phyloP scores from a whole-genome alignment of 2,888 invertebrate species.

The Argyresthia albistria region DNA sequence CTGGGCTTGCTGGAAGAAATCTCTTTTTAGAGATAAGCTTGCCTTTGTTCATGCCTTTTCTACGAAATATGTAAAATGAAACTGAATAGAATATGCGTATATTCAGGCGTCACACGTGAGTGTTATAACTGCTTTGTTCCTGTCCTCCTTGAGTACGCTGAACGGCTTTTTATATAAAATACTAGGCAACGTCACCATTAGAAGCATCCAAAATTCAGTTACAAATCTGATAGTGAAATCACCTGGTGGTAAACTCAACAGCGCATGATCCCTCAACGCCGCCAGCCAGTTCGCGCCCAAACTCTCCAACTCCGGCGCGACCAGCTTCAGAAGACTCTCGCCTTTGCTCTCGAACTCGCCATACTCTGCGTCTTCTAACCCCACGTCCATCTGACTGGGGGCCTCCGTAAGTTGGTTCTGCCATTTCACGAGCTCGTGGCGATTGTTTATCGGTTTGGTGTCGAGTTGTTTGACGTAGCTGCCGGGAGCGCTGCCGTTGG shows the following conservation, averaged over 20 bases:
- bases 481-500: slow-evolving; percentile 79
- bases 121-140: no score
- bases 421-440: slow-evolving; percentile 53
- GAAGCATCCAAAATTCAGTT: no score
- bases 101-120: no score
- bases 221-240: no score
- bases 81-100: no score
- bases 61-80: no score
- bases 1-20: no score
- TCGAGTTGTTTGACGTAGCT: slow-evolving; percentile 67
- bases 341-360: slow-evolving; percentile 84
- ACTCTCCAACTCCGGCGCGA: slow-evolving; percentile 93
- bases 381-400: slow-evolving; percentile 41
- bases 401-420: slow-evolving; percentile 42
- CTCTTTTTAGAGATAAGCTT: no score
- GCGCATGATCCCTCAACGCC: slow-evolving; percentile 94
- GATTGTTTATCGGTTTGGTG: slow-evolving; percentile 51
- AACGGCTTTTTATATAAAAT: no score
- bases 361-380: slow-evolving; percentile 65
- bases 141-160: no score
- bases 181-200: no score
- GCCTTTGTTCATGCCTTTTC: no score
- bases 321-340: slow-evolving; percentile 89
- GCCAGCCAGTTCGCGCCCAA: slow-evolving; percentile 96
- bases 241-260: slow-evolving; percentile 90